Percentiles rank a stretch among this genome's conserved stretches.
Evolutionary conservation across 2,888 invertebrate genomes (phyloP).

Genomic region (Nebria salina): DNA sequence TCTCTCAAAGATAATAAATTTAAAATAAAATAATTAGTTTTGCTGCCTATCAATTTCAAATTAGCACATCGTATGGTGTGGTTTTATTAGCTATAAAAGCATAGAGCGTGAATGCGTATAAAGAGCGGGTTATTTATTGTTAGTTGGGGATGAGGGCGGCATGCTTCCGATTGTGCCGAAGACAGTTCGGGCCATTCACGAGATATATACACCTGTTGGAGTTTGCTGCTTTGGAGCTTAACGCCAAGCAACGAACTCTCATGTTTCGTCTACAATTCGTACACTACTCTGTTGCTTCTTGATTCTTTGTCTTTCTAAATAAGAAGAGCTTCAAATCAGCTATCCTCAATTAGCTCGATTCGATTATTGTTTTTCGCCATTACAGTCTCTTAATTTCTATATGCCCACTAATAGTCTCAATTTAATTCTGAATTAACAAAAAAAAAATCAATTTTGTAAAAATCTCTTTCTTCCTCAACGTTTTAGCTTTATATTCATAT

Average conservation of each 20-base stretch:
- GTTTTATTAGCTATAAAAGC: not conserved
- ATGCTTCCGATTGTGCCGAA: slow-evolving; percentile 57
- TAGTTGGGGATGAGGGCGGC: slow-evolving; percentile 14
- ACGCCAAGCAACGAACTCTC: slow-evolving; percentile 12
- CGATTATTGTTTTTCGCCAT: no score
- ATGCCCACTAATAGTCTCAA: no score
- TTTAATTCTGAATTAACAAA: no score
- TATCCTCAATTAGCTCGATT: no score
- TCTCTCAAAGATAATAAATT: not conserved
- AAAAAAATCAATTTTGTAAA: no score
- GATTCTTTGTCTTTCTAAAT: slow-evolving; percentile 14
- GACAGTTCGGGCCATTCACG: slow-evolving; percentile 55
- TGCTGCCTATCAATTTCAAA: not conserved
- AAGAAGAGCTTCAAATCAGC: no score
- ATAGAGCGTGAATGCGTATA: not conserved
- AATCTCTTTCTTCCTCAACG: no score
- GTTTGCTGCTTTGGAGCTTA: slow-evolving; percentile 46
- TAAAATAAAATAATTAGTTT: not conserved
- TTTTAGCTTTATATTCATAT: no score
- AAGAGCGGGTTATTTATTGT: slow-evolving; percentile 38
- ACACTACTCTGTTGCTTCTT: slow-evolving; percentile 28
- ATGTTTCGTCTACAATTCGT: not conserved
- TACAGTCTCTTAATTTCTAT: no score
- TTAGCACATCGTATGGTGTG: not conserved
- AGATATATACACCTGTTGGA: slow-evolving; percentile 65